Evolutionary conservation across 2,888 invertebrate genomes (phyloP).

Genomic region (Acleris sparsana): DNA sequence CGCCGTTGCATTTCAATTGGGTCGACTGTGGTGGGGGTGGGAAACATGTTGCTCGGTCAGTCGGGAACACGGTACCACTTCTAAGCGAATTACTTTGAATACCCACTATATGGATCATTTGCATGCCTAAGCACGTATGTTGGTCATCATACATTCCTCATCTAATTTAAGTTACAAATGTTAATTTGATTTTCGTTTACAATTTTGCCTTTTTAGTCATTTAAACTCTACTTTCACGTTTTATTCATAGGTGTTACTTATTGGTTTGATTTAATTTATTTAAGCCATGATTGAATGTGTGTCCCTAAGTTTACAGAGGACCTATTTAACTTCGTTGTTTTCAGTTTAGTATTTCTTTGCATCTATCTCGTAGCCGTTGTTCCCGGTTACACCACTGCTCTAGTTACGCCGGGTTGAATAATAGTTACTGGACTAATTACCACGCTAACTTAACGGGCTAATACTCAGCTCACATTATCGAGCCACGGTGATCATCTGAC

Average conservation of each 20-base stretch:
- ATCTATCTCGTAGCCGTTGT: slow-evolving; percentile 1
- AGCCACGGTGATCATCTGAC: neutral
- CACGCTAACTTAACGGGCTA: slow-evolving; percentile 16
- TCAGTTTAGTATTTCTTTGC: neutral
- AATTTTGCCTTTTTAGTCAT: no score
- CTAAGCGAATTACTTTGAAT: slow-evolving; percentile 50
- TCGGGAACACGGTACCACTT: slow-evolving; percentile 74
- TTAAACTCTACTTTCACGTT: no score
- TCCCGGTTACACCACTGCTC: slow-evolving; percentile 14
- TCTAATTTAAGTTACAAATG: neutral
- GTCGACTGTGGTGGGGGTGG: slow-evolving; percentile 80
- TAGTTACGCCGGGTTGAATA: slow-evolving; percentile 25
- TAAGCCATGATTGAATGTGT: no score
- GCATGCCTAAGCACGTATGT: slow-evolving; percentile 16
- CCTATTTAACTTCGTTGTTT: no score
- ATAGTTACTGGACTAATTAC: slow-evolving; percentile 19
- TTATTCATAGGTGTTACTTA: no score
- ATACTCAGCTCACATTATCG: slow-evolving; percentile 3
- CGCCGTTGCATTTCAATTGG: slow-evolving; percentile 77
- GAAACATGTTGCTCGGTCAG: slow-evolving; percentile 77
- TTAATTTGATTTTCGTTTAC: no score
- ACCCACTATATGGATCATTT: slow-evolving; percentile 15
- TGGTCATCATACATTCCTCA: slow-evolving; percentile 4
- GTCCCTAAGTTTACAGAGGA: no score
- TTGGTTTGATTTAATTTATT: no score